Conservation (phyloP, 2,888 invertebrate genomes). For the Allacma fusca region DNA sequence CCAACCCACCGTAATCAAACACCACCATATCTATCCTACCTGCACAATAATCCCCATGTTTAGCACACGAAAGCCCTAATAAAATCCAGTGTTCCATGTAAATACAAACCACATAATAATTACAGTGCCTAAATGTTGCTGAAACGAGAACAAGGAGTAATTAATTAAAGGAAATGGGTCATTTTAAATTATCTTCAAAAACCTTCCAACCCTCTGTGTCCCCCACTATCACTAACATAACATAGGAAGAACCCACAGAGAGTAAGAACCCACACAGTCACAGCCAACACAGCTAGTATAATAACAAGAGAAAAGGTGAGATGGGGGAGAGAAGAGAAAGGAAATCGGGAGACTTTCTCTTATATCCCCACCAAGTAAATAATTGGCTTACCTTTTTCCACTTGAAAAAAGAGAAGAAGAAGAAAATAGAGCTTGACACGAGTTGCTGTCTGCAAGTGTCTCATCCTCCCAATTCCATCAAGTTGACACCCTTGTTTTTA, state of each 20-base stretch:
- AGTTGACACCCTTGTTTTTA: slow-evolving; percentile 8
- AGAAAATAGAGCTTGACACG: slow-evolving; percentile 53
- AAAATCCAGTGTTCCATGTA: neutral
- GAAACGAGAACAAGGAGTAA: too few species aligned
- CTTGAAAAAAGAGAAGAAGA: slow-evolving; percentile 50
- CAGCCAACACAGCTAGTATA: neutral
- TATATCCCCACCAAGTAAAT: neutral
- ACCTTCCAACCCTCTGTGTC: too few species aligned
- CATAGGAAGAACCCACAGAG: too few species aligned
- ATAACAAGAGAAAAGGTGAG: neutral
- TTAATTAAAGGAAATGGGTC: too few species aligned
- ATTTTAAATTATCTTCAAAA: too few species aligned
- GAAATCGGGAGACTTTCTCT: neutral
- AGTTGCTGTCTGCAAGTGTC: slow-evolving; percentile 31
- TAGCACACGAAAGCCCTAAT: neutral
- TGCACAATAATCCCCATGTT: neutral
- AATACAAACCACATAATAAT: too few species aligned
- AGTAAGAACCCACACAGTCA: too few species aligned
- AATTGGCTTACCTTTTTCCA: slow-evolving; percentile 50
- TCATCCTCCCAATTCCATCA: slow-evolving; percentile 27
- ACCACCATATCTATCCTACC: neutral
- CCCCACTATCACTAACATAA: too few species aligned
- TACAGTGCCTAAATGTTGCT: too few species aligned
- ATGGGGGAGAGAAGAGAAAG: neutral
- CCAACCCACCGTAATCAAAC: too few species aligned